phyloP scores from a whole-genome alignment of 2,888 invertebrate species.

The Pristionchus mayeri region DNA sequence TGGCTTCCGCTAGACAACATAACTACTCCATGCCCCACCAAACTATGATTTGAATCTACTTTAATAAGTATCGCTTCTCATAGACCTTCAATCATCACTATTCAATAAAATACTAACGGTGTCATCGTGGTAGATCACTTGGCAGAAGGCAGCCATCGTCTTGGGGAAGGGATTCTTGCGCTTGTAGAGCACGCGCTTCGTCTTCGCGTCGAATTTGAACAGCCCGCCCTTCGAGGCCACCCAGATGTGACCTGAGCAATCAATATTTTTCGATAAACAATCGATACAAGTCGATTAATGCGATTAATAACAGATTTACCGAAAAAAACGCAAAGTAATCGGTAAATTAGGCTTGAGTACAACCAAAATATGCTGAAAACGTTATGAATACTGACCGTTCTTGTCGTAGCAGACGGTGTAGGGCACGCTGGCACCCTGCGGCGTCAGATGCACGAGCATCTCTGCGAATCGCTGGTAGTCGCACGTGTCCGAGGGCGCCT shows the following conservation, averaged over 20 bases:
- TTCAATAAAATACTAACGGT: no score
- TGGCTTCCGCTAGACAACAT: no score
- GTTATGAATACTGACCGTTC: constrained; percentile 52
- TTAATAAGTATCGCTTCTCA: no score
- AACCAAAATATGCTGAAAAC: no score
- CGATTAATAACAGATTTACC: constrained; percentile 4
- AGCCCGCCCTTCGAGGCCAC: constrained; percentile 73
- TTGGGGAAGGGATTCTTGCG: constrained; percentile 70
- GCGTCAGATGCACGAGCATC: constrained; percentile 73
- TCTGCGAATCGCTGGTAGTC: constrained; percentile 74
- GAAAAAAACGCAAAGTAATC: neutral
- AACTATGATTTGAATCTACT: no score
- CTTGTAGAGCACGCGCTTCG: constrained; percentile 59
- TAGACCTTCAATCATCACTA: no score
- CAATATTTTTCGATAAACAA: no score
- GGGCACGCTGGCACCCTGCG: constrained; percentile 69
- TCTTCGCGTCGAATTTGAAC: constrained; percentile 69
- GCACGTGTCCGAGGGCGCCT: constrained; percentile 71
- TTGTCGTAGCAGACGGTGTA: constrained; percentile 68
- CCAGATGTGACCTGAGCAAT: constrained; percentile 53
- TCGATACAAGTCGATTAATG: neutral
- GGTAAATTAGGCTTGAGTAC: no score
- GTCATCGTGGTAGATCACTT: constrained; percentile 68
- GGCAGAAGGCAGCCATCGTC: constrained; percentile 72
- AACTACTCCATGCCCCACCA: no score